Evolutionary conservation across 2,113 vertebrate species (phyloP).

Genomic region (Pteropus alecto): DNA sequence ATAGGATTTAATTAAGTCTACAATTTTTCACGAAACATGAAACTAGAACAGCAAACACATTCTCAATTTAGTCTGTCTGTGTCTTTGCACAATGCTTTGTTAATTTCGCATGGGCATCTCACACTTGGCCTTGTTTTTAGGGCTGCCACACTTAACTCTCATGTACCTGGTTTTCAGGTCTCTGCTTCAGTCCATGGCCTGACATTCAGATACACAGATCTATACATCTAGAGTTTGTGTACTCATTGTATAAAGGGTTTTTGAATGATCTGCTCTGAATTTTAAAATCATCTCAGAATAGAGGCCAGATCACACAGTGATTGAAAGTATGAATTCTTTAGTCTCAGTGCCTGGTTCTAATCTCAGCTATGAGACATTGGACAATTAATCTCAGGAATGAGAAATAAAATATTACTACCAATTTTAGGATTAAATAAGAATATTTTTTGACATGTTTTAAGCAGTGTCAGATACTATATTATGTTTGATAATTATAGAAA

Average conservation of each 20-base stretch:
- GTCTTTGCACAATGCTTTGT: neutral
- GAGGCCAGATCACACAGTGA: neutral
- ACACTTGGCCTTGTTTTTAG: neutral
- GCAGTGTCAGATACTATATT: neutral
- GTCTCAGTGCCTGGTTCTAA: neutral
- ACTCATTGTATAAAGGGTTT: neutral
- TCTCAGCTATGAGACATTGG: neutral
- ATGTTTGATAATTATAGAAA: neutral
- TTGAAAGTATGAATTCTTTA: neutral
- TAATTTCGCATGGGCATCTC: neutral
- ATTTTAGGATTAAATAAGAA: constrained; percentile 10
- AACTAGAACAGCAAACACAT: neutral
- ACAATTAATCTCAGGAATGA: neutral
- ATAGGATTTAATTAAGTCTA: neutral
- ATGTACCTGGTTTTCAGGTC: neutral
- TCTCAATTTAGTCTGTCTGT: neutral
- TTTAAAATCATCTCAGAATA: neutral
- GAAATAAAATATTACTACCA: neutral
- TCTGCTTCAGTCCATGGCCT: neutral
- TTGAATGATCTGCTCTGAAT: neutral
- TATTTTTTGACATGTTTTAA: constrained; percentile 23
- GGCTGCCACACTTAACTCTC: neutral
- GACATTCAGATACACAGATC: neutral
- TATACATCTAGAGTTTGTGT: neutral
- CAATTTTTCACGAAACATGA: neutral